Conservation (phyloP, 1,140 invertebrate species). For the Hormaphis cornu region DNA sequence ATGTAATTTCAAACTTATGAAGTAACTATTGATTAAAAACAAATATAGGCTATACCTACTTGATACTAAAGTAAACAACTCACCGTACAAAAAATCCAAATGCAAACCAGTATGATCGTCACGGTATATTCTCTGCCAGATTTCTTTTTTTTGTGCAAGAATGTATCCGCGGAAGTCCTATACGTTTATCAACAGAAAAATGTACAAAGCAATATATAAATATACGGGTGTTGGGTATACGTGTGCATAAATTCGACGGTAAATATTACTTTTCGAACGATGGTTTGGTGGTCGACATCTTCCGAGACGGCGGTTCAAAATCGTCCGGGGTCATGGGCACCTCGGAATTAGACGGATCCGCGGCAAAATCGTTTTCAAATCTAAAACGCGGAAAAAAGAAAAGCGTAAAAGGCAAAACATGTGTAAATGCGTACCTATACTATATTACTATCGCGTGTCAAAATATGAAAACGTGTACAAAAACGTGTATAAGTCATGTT, state of each 20-base stretch:
- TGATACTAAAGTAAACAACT: neutral
- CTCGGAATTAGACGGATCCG: neutral
- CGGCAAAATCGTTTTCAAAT: neutral
- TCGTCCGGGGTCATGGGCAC: neutral
- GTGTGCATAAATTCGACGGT: too few species aligned
- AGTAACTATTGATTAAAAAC: neutral
- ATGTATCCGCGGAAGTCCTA: neutral
- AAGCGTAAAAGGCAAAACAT: too few species aligned
- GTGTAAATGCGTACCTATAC: too few species aligned
- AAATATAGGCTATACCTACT: neutral
- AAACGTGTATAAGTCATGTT: too few species aligned
- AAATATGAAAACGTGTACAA: too few species aligned
- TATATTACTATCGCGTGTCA: too few species aligned
- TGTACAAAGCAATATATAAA: too few species aligned
- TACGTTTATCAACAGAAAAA: too few species aligned
- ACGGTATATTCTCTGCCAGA: neutral
- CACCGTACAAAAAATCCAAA: constrained; percentile 25
- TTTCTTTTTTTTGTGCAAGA: neutral
- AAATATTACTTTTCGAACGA: too few species aligned
- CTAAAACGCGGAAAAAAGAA: neutral
- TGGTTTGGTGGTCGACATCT: neutral
- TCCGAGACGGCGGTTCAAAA: neutral
- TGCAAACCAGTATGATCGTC: neutral
- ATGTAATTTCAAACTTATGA: neutral
- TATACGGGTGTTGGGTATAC: too few species aligned